Evolutionary conservation across 2,888 invertebrate genomes (phyloP).

Genomic region (Drosophila leonis): DNA sequence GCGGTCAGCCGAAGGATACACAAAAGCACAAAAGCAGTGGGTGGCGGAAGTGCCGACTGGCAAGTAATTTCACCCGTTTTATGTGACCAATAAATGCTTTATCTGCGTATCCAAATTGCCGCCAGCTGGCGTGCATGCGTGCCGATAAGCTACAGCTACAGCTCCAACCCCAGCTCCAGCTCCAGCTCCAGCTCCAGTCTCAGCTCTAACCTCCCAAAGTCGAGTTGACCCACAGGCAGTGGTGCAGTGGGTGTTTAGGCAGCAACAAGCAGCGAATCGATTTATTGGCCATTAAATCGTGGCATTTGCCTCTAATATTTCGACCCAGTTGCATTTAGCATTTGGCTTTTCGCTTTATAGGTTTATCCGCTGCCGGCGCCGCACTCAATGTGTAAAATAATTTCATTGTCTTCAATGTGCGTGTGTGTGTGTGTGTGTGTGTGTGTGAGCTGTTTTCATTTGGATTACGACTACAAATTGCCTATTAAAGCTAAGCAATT

Average conservation of each 20-base stretch:
- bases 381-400: slow-evolving; percentile 63
- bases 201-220: slow-evolving; percentile 7
- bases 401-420: slow-evolving; percentile 61
- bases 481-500: slow-evolving; percentile 60
- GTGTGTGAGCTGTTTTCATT: slow-evolving; percentile 54
- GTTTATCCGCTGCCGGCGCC: slow-evolving; percentile 45
- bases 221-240: slow-evolving; percentile 23
- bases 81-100: slow-evolving; percentile 80
- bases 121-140: slow-evolving; percentile 76
- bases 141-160: slow-evolving; percentile 62
- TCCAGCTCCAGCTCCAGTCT: not conserved
- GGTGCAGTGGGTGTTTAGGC: slow-evolving; percentile 46
- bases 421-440: slow-evolving; percentile 23
- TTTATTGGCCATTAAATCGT: slow-evolving; percentile 76
- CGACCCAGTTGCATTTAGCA: slow-evolving; percentile 68
- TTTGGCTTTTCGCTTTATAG: slow-evolving; percentile 44
- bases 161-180: not conserved
- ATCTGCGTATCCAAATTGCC: slow-evolving; percentile 78
- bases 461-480: slow-evolving; percentile 64
- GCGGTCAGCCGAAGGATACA: slow-evolving; percentile 24
- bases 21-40: not conserved
- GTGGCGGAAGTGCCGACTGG: slow-evolving; percentile 39
- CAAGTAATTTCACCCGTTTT: slow-evolving; percentile 75
- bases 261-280: slow-evolving; percentile 66
- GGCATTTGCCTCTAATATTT: slow-evolving; percentile 67